Conservation (phyloP, 2,113 vertebrate species). For the Gambusia holbrooki region DNA sequence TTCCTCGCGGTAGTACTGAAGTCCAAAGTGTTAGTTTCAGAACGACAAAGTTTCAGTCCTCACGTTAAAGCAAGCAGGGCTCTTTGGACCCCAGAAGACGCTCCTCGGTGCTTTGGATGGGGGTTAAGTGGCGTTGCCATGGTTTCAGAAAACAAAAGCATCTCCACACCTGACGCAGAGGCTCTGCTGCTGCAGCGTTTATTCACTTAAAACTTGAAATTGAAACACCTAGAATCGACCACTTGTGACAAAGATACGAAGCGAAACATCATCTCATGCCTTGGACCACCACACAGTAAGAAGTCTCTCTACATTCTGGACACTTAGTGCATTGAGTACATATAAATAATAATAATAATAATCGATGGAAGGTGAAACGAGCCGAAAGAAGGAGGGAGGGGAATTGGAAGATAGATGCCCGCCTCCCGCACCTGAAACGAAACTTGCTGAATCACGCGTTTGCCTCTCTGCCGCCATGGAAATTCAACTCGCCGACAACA, state of each 20-base stretch:
- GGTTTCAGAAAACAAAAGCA: slow-evolving; percentile 22
- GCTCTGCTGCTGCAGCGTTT: slow-evolving; percentile 35
- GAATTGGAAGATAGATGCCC: slow-evolving; percentile 37
- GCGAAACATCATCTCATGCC: slow-evolving; percentile 73
- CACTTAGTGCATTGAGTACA: slow-evolving; percentile 89
- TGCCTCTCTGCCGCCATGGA: slow-evolving; percentile 73
- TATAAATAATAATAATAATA: slow-evolving; percentile 77
- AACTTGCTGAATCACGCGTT: slow-evolving; percentile 60
- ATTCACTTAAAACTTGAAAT: slow-evolving; percentile 12
- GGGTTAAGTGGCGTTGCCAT: background rate
- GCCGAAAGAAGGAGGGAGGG: slow-evolving; percentile 11
- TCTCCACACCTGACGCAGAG: slow-evolving; percentile 51
- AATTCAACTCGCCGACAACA: slow-evolving; percentile 26
- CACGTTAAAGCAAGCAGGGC: slow-evolving; percentile 3
- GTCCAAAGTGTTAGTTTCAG: slow-evolving; percentile 24
- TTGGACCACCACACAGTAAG: slow-evolving; percentile 85
- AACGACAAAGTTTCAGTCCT: background rate
- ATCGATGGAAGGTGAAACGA: slow-evolving; percentile 60
- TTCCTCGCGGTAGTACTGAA: slow-evolving; percentile 34
- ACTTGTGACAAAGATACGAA: slow-evolving; percentile 81
- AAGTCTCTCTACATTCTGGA: slow-evolving; percentile 89
- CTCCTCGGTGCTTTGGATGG: background rate
- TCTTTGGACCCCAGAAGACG: background rate
- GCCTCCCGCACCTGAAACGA: slow-evolving; percentile 22
- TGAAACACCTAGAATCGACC: slow-evolving; percentile 58